Percentiles rank a stretch among this genome's conserved stretches.
Evolutionary conservation across 2,113 vertebrate species (phyloP).

Genomic region (Climacteris rufus): DNA sequence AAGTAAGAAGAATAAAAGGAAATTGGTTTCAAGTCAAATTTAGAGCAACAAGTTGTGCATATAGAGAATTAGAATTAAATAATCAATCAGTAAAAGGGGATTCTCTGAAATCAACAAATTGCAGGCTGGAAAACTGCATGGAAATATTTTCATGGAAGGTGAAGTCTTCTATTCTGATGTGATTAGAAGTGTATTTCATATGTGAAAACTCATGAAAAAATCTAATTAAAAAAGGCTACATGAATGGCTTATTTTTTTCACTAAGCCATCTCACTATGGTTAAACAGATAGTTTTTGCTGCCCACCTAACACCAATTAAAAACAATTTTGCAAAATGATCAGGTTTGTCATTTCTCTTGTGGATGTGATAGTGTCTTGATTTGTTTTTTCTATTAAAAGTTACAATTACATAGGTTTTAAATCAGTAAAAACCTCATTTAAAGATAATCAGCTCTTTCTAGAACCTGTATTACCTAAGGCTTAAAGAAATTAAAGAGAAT

Average conservation of each 20-base stretch:
- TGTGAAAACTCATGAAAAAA: neutral
- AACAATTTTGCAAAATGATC: neutral
- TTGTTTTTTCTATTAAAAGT: neutral
- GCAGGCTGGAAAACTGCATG: too few relatives aligned
- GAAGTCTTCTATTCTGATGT: neutral
- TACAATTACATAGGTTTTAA: neutral
- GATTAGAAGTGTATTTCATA: neutral
- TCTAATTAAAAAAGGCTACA: neutral
- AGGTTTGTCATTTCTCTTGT: neutral
- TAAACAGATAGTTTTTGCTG: neutral
- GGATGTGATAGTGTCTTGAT: neutral
- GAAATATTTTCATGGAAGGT: neutral
- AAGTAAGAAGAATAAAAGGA: neutral
- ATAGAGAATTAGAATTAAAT: neutral
- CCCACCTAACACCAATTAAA: neutral
- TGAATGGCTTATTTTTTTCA: neutral
- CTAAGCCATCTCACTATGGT: neutral
- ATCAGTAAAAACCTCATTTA: neutral
- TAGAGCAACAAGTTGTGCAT: neutral
- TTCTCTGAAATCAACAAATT: neutral
- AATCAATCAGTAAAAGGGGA: neutral
- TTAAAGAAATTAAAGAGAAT: neutral
- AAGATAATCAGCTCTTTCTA: neutral
- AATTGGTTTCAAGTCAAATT: neutral
- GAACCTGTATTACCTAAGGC: neutral